A percentile compares a stretch with the other conserved stretches of the same genome.
phyloP scores from a whole-genome alignment of 1,140 invertebrate genomes.

The Marisa cornuarietis region DNA sequence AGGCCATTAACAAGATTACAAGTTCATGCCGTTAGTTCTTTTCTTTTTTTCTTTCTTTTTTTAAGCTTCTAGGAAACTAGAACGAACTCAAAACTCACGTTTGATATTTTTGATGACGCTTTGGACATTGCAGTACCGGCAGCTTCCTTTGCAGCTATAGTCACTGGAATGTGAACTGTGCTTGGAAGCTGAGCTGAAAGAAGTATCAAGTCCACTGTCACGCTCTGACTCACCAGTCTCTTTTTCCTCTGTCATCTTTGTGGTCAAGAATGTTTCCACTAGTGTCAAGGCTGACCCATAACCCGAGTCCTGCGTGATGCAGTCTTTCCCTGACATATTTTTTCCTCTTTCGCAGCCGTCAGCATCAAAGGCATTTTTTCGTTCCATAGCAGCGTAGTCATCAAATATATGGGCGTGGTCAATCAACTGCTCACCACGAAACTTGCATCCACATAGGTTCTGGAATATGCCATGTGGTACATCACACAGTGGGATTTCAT shows the following conservation, averaged over 20 bases:
- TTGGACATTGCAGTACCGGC: background rate
- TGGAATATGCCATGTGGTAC: conserved; percentile 24
- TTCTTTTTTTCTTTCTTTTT: too few relatives aligned
- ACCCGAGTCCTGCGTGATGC: conserved; percentile 4
- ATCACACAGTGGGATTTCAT: conserved; percentile 24
- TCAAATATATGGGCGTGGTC: too few relatives aligned
- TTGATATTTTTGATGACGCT: background rate
- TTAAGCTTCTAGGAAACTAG: background rate
- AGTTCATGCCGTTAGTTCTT: too few relatives aligned
- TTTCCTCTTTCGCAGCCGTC: too few relatives aligned
- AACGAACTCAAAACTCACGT: background rate
- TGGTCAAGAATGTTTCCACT: conserved; percentile 14
- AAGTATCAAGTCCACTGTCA: background rate
- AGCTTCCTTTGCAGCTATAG: too few relatives aligned
- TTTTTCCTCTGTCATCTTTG: background rate
- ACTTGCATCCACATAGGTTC: conserved; percentile 24
- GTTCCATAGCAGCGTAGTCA: too few relatives aligned
- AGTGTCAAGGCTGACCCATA: background rate
- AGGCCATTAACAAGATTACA: too few relatives aligned
- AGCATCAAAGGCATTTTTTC: too few relatives aligned
- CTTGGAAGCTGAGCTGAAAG: background rate
- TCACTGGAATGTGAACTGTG: background rate
- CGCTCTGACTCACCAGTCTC: background rate
- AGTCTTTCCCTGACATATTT: background rate
- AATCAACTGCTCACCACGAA: background rate